Percentiles rank a stretch among this genome's conserved stretches.
Evolutionary conservation across 2,113 vertebrate species (phyloP).

Genomic region (Albula glossodonta): DNA sequence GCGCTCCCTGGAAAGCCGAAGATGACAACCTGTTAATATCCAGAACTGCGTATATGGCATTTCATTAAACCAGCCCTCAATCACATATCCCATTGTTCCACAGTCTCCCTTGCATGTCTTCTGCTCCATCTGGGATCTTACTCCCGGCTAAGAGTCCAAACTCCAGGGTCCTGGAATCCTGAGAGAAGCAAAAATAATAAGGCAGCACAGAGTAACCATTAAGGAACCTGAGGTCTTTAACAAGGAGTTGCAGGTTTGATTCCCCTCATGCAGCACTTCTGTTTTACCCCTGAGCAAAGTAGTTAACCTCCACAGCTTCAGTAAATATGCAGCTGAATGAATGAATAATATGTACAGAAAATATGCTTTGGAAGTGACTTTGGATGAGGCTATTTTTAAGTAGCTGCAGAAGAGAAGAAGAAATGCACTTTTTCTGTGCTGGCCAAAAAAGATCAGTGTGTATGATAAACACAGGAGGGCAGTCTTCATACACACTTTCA

Average conservation of each 20-base stretch:
- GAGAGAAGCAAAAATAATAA: neutral
- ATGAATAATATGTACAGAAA: neutral
- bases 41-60: conserved; percentile 33
- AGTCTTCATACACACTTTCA: conserved; percentile 63
- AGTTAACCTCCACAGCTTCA: neutral
- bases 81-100: conserved; percentile 33
- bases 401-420: neutral
- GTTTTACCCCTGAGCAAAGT: neutral
- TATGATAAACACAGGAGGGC: conserved; percentile 69
- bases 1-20: conserved; percentile 48
- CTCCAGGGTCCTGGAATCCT: neutral
- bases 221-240: neutral
- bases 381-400: neutral
- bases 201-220: neutral
- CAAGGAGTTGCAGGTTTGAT: neutral
- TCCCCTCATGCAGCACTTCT: neutral
- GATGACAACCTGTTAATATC: conserved; percentile 63
- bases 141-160: neutral
- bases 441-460: conserved; percentile 40
- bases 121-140: conserved; percentile 26
- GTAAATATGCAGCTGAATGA: neutral
- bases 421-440: neutral
- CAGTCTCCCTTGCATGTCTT: conserved; percentile 11
- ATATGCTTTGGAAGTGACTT: neutral
- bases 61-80: conserved; percentile 33